Evolutionary conservation across 35 echinoderm and acorn worm genomes (phyloP), one percentile per base, ranked within the genome.

Genomic region (Anneissia japonica): DNA sequence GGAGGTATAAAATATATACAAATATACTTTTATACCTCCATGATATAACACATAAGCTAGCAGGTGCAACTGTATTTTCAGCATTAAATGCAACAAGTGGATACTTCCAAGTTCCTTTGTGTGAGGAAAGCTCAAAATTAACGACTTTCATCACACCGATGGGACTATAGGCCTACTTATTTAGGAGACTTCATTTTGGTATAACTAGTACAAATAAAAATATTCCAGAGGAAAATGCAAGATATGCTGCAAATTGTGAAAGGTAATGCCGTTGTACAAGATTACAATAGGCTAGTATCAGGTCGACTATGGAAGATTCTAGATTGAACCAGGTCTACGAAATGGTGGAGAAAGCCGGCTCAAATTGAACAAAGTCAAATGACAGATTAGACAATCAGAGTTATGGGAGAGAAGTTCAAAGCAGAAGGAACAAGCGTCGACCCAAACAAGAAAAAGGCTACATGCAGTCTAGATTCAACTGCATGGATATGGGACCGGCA

Each of bases 141-240:
- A 86, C 87, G 0, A 93, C 87, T 19, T 93, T 90, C 79, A 76
- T 93, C 0, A 93, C 92, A 10, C 92, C 87, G 28, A 90, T 81
- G 31, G 83, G 83, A 32, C 64, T 76, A 64, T 64, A n/a, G n/a
- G n/a, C n/a, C n/a, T n/a, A 64, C 19, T 23, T 64, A 19, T 64
- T 64, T 64, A 64, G 19, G 26, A 64, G 51, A 64, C 19, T 64
- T 9, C 51, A 9, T 2, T 64, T 64, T 23, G 51, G 51, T 19
- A 64, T 64, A 6, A 64, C 51, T 16, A 64, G 51, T 64, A 23
- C 51, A 3, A 64, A 23, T 23, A 88, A 23, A 64, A 64, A 64
- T 64, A 12, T 64, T 64, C 26, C 51, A 64, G 26, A 64, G 51
- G 26, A 64, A 64, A 26, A 64, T 64, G 51, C 51, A 64, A 23